Evolutionary conservation across 1,140 invertebrate species (phyloP).

Genomic region (Drosophila pectinifera): DNA sequence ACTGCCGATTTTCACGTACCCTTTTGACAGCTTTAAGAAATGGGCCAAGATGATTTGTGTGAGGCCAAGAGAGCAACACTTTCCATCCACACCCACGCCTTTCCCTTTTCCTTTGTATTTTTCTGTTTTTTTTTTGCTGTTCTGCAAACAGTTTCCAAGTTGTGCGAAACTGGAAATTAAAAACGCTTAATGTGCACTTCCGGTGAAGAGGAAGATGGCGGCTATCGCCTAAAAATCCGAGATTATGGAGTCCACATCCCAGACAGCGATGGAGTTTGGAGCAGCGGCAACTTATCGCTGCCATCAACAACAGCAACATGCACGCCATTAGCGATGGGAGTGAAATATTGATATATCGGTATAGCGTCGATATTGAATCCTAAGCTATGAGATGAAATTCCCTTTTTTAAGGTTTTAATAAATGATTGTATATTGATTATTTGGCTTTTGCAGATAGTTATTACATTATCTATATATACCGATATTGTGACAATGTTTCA

Average conservation of each 20-base stretch:
- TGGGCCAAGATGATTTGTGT: constrained; percentile 44
- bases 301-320: constrained; percentile 40
- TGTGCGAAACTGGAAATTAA: constrained; percentile 76
- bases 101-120: constrained; percentile 30
- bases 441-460: too few relatives aligned
- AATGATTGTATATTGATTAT: too few relatives aligned
- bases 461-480: too few relatives aligned
- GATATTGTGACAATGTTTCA: too few relatives aligned
- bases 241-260: constrained; percentile 22
- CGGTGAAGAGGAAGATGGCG: constrained; percentile 48
- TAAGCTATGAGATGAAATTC: background rate
- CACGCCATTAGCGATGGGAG: background rate
- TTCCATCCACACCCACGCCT: constrained; percentile 47
- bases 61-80: constrained; percentile 39
- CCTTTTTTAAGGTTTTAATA: too few relatives aligned
- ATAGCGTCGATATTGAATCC: background rate
- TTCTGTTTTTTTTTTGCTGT: background rate
- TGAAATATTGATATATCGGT: background rate
- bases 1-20: constrained; percentile 1
- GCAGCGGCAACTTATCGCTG: constrained; percentile 44
- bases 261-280: constrained; percentile 26
- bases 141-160: constrained; percentile 65
- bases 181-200: constrained; percentile 81
- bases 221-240: constrained; percentile 1
- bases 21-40: constrained; percentile 30